Conservation (phyloP, 2,113 vertebrate species). For the Dicerorhinus sumatrensis region DNA sequence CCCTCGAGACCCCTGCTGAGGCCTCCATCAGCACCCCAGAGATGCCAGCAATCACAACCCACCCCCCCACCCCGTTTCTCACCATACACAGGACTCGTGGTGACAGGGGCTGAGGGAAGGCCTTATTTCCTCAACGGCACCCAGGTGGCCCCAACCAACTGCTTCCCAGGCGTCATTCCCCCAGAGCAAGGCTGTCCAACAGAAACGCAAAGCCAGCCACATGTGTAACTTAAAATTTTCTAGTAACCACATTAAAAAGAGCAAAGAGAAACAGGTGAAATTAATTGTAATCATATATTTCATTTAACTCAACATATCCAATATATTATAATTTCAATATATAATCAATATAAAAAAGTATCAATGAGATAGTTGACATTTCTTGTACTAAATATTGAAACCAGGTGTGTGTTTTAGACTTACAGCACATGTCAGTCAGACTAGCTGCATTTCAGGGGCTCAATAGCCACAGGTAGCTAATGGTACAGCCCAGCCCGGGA, state of each 20-base stretch:
- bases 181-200: neutral
- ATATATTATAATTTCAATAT: neutral
- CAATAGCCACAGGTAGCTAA: neutral
- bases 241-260: neutral
- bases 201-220: neutral
- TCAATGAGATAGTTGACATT: neutral
- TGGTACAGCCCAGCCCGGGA: neutral
- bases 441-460: neutral
- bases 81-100: conserved; percentile 42
- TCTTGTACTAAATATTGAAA: neutral
- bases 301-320: neutral
- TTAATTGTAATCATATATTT: neutral
- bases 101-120: neutral
- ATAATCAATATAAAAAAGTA: neutral
- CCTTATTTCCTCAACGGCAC: neutral
- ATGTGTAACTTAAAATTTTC: neutral
- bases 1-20: neutral
- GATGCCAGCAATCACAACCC: conserved; percentile 48
- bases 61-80: conserved; percentile 61
- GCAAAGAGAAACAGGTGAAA: neutral
- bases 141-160: neutral
- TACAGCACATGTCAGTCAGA: neutral
- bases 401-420: neutral
- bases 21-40: neutral
- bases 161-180: neutral